Base-by-base conservation (phyloP, 53 echinoderm and acorn worm genomes). In the Zoroaster sp. region DNA sequence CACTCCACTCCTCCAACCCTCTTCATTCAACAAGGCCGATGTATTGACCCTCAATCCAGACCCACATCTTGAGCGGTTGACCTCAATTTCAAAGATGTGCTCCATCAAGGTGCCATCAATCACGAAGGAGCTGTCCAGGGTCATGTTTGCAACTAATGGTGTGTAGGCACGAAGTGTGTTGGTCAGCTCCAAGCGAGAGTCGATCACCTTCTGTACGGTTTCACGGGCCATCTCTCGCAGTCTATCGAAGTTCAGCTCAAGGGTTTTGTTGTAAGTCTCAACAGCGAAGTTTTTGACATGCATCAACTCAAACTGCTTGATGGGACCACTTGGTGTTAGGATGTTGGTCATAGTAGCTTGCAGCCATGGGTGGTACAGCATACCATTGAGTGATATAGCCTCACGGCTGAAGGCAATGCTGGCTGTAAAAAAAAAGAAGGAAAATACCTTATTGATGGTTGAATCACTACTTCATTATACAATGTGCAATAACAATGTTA, bases 301-400 rank as follows among this genome's bases (percentile, higher is more conserved):
- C 14, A 8, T 17, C 2, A 87, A 36, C 5, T 73, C 42, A 83
- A 98, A 85, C 49, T 83, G 68, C 33, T 81, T 90, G 91, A 95
- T 87, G 35, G 98, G 95, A 18, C 98, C 98, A 43, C 81, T 89
- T 43, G 93, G 69, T 37, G 72, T 79, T 1, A 98, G 66, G 79
- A 88, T 59, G 54, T 95, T 85, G 54, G 92, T 91, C 38, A 79
- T 89, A 59, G 89, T 91, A 28, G 80, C 69, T 21, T 91, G 83
- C 33, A 95, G 33, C 80, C 89, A 83, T 72, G 91, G 87, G 52
- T 91, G 91, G 39, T 91, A 77, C 76, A 92, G 77, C 25, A 90
- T 87, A 69, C 78, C 89, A 45, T 93, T 91, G 87, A 95, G 70
- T 4, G 93, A 93, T 65, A 91, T 88, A 53, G 88, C 86, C 20